Evolutionary conservation across 2,888 invertebrate genomes (phyloP), one percentile per base, ranked within the genome.

Genomic region (Chymomyza amoena): DNA sequence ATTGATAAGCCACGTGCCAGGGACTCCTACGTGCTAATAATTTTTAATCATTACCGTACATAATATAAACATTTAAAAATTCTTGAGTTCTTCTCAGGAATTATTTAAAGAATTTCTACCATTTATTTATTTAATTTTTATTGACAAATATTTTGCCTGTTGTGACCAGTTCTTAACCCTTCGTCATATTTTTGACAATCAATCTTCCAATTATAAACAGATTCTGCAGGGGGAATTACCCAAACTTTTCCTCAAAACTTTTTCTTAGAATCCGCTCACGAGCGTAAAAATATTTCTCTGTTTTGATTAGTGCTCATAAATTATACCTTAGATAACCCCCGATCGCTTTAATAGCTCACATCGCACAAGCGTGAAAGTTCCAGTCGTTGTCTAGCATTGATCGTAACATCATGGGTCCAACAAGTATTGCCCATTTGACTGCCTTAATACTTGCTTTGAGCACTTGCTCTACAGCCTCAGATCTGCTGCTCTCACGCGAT

Each of bases 301-400:
- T 54, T 54, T 54, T 18, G 16, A 4, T 13, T 15, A 20, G 36
- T 57, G 20, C 57, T 25, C 20, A 15, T 15, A 18, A 57, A 15
- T 57, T 57, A 20, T 7, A 68, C 36, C 15, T 57, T 4, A 65
- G 82, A 82, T 82, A 82, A 82, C 87, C 84, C 59, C 63, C 15
- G 13, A 20, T n/a, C 18, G 32, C 61, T 28, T 73, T 66, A 77
- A 67, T 75, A 67, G 73, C 69, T 70, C 52, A 39, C 50, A 20
- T 28, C 54, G 39, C 28, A 20, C 28, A 54, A 54, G 77, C 69
- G 50, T 16, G 60, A 16, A 28, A 64, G 64, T 61, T 57, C 68
- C 70, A 81, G 83, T 85, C 36, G 57, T 25, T 57, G 28, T 4
- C 57, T 13, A 57, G 57, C 57, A 28, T 57, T 57, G 57, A 57